These are phyloP conservation scores for Epirrhoe tristata DNA, from an alignment of 2,888 invertebrate species.

Conservation along the genomic window DNA sequence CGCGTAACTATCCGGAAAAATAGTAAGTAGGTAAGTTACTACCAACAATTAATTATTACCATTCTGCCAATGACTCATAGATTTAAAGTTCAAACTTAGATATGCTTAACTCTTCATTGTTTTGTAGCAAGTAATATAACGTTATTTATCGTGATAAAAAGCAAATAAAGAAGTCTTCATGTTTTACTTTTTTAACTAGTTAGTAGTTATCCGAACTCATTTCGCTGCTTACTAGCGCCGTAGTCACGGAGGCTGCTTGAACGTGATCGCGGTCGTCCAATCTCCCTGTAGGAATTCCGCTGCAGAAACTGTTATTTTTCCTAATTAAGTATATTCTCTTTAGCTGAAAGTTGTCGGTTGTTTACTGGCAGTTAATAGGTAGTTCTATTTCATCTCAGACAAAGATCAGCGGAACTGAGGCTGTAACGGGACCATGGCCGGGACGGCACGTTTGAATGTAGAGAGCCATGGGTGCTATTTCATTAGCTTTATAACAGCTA, in stretches of 20 bases:
- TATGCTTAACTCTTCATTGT: constrained; percentile 2
- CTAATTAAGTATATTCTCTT: constrained; percentile 43
- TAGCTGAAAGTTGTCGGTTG: constrained; percentile 37
- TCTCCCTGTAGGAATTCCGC: constrained; percentile 50
- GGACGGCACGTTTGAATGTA: constrained; percentile 49
- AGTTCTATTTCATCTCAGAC: constrained; percentile 40
- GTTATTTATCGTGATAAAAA: constrained; percentile 5
- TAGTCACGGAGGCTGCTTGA: constrained; percentile 55
- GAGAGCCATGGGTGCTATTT: constrained; percentile 34
- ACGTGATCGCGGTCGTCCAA: constrained; percentile 64
- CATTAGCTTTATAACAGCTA: constrained; percentile 9
- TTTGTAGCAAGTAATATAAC: background rate
- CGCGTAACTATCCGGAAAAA: background rate
- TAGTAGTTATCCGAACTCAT: constrained; percentile 20
- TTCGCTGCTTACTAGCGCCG: constrained; percentile 37
- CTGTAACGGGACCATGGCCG: constrained; percentile 58
- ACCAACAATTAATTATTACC: background rate
- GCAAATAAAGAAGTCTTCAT: constrained; percentile 18
- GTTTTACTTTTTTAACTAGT: constrained; percentile 23
- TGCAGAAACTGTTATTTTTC: constrained; percentile 51
- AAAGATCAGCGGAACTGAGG: constrained; percentile 43
- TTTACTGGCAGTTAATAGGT: constrained; percentile 30
- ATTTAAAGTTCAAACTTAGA: background rate
- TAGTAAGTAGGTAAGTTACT: too few species aligned
- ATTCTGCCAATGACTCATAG: background rate